These are phyloP conservation scores for Henicopernis longicauda DNA, from an alignment of 2,113 vertebrate genomes.

Conservation along the genomic window DNA sequence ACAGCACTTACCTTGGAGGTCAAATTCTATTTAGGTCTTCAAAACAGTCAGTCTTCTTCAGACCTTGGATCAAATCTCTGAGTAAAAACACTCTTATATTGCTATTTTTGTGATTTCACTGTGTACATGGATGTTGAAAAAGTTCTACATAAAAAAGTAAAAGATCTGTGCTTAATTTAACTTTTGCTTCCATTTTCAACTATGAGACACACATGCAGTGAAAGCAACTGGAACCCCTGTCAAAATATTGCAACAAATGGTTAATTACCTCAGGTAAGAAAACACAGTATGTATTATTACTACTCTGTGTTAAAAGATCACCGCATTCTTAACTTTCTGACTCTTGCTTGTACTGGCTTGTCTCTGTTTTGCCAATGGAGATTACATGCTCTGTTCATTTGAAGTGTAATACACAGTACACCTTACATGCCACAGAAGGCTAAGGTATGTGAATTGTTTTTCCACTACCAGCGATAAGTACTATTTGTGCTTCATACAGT, in stretches of 20 bases:
- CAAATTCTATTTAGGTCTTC: background rate
- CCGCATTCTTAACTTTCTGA: background rate
- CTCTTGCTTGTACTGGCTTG: background rate
- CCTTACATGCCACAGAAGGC: background rate
- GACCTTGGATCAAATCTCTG: background rate
- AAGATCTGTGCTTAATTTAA: background rate
- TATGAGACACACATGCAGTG: rapidly evolving
- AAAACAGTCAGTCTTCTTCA: background rate
- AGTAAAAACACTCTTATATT: background rate
- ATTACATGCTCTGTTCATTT: background rate
- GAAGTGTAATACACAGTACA: background rate
- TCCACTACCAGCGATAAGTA: background rate
- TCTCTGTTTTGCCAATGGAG: background rate
- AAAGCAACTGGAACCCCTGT: background rate
- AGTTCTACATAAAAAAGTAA: background rate
- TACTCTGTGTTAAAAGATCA: background rate
- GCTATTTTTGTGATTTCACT: background rate
- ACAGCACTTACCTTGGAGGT: background rate
- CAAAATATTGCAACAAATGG: background rate
- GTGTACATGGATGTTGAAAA: background rate
- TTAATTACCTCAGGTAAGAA: background rate
- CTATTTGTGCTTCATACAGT: background rate
- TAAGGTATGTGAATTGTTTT: background rate
- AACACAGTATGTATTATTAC: background rate
- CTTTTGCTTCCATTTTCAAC: background rate